Evolutionary conservation across 2,113 vertebrate species (phyloP).

Genomic region (Elgaria multicarinata): DNA sequence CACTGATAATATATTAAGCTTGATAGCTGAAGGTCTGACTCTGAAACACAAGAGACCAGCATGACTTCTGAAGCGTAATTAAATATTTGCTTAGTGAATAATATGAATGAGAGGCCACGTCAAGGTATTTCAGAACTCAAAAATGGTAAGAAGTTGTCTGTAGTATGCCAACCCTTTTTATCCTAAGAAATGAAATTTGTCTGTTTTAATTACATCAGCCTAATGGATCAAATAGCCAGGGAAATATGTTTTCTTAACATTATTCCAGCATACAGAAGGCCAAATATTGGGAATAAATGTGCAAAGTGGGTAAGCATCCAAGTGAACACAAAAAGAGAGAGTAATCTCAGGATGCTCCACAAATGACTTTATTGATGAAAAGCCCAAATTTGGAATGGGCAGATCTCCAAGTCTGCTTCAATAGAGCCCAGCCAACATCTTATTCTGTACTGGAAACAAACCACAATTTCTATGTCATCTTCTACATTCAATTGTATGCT

Average conservation of each 20-base stretch:
- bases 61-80: background rate
- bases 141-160: background rate
- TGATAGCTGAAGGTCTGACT: background rate
- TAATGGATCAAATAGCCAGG: background rate
- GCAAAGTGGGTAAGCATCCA: no score
- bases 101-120: background rate
- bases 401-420: background rate
- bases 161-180: background rate
- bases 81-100: background rate
- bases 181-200: background rate
- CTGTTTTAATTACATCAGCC: background rate
- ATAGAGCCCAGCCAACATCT: background rate
- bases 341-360: no score
- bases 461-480: background rate
- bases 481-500: background rate
- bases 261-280: background rate
- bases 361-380: no score
- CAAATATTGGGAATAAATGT: no score
- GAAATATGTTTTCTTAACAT: background rate
- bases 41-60: background rate
- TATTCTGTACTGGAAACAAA: background rate
- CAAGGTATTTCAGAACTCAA: background rate
- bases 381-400: background rate
- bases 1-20: background rate
- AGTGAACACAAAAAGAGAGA: no score